Evolutionary conservation across 2,888 invertebrate species (phyloP), one percentile per base, ranked within the genome.

Genomic region (Eugnorisma glareosa): DNA sequence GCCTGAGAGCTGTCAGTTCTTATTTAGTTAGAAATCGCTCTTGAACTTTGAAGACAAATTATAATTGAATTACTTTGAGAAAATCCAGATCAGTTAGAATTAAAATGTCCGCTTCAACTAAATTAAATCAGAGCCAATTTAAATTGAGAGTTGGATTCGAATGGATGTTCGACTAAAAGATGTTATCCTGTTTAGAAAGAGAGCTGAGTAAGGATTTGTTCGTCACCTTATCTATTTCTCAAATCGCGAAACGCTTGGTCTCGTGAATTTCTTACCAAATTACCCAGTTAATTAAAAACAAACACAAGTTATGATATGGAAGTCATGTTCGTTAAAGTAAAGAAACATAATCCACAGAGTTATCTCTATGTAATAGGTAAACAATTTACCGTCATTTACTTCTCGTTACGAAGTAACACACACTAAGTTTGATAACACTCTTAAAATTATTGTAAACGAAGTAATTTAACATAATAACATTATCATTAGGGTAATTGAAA

Each of bases 231-330:
- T 64, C 67, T 57, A 15, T 59, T n/a, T 48, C 18, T 40, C 18
- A 40, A 67, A 67, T 37, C 28, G 28, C 28, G 24, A 59, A 59
- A 76, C 66, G 24, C 18, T 66, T 66, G 57, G 28, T 57, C 48
- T 48, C 5, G 40, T 57, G 64, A 71, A 63, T 74, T 82, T 43
- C n/a, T 63, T 68, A 67, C 69, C 69, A 70, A 75, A 70, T 66
- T 85, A 72, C 48, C 54, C 73, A 31, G 67, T 28, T 77, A 59
- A 73, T 81, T 74, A 73, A 66, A 66, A 74, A 61, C 45, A 73
- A 81, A 85, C 64, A 81, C 21, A 51, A 68, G 51, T n/a, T 61
- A 71, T 67, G 67, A 81, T 84, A 81, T 84, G 71, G 80, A 35
- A 81, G 72, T 57, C 71, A 68, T 78, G 15, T 84, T 70, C 40